These are phyloP conservation scores for Drosophila pseudoananassae DNA, from an alignment of 1,140 invertebrate species.

Conservation along the genomic window DNA sequence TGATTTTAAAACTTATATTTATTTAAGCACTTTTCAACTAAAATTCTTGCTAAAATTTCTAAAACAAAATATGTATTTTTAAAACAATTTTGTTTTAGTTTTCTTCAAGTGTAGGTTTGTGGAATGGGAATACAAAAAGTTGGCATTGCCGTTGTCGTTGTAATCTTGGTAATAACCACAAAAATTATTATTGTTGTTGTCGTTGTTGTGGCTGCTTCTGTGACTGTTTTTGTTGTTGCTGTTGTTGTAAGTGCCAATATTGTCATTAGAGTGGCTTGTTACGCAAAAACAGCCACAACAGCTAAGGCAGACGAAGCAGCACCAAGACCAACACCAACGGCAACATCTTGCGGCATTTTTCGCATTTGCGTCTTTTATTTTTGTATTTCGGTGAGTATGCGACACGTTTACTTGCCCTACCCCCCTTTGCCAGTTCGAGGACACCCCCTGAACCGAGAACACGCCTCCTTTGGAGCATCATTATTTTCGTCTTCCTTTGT, in stretches of 20 bases:
- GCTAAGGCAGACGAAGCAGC: conserved; percentile 34
- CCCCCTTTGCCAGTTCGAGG: not conserved
- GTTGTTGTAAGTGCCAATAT: conserved; percentile 80
- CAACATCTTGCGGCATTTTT: conserved; percentile 82
- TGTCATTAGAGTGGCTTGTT: conserved; percentile 82
- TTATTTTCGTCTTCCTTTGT: conserved; percentile 80
- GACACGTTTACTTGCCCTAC: conserved; percentile 59
- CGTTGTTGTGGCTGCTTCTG: conserved; percentile 30
- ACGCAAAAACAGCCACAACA: conserved; percentile 65
- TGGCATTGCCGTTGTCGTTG: conserved; percentile 62
- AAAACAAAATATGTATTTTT: no score
- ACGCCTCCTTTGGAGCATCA: conserved; percentile 63
- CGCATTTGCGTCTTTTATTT: conserved; percentile 76
- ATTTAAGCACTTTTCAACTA: no score
- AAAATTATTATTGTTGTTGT: conserved; percentile 78
- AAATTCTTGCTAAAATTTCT: no score
- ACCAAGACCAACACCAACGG: conserved; percentile 28
- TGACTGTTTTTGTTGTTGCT: conserved; percentile 54
- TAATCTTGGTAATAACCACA: conserved; percentile 82
- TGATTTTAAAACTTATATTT: no score
- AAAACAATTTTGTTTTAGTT: no score
- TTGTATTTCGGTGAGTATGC: conserved; percentile 59
- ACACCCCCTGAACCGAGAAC: not conserved
- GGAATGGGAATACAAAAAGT: conserved; percentile 40
- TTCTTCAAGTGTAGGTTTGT: not conserved